Conservation (phyloP, 2,888 invertebrate genomes). For the Sminthurinus aureus region DNA sequence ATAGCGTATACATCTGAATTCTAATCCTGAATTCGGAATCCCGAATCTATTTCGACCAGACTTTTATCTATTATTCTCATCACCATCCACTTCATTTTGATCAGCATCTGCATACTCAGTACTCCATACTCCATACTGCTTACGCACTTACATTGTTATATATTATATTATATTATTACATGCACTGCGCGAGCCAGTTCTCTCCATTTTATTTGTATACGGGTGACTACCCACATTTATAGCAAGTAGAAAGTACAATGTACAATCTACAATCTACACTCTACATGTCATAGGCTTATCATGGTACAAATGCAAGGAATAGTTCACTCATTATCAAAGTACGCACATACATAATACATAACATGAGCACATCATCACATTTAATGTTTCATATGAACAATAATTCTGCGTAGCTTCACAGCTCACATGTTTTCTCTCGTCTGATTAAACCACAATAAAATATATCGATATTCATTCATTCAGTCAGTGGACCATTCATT, state of each 20-base stretch:
- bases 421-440: background rate
- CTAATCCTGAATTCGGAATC: background rate
- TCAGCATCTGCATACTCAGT: background rate
- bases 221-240: background rate
- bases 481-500: too few relatives aligned
- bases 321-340: too few relatives aligned
- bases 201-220: background rate
- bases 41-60: background rate
- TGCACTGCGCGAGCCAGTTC: background rate
- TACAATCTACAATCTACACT: background rate
- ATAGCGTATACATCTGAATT: too few relatives aligned
- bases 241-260: background rate
- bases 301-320: too few relatives aligned
- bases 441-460: background rate
- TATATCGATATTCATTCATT: background rate
- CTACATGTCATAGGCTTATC: background rate
- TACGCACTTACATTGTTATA: background rate
- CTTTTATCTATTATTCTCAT: background rate
- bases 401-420: background rate
- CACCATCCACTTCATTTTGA: constrained; percentile 7
- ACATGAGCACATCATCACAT: too few relatives aligned
- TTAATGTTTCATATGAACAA: background rate
- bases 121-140: background rate
- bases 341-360: too few relatives aligned
- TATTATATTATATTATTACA: too few relatives aligned